Evolutionary conservation across 2,797 vertebrate genomes (phyloP), one percentile per base, ranked within the genome.

Genomic region (Echeneis naucrates): DNA sequence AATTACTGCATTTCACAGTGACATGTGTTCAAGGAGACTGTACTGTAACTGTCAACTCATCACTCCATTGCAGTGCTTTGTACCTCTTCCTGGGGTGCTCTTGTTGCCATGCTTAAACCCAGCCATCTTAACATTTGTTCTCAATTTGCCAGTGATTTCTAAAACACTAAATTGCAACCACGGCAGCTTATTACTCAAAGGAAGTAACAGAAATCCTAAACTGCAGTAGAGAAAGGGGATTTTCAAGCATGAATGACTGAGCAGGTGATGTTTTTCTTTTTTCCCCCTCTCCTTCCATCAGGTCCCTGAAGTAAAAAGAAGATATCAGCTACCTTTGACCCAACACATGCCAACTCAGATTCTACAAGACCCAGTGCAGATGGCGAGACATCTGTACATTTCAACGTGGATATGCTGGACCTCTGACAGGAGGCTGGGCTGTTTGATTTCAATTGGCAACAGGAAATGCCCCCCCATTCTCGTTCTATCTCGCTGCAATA

Each of bases 311-410:
- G 48, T 47, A 66, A 60, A 64, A 57, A 27, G 26, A 54, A 70
- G 26, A 11, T 42, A 72, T 53, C 50, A 32, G 16, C 24, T 60
- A 64, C 68, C 65, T 79, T 82, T 83, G 69, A 54, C 85, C 77
- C 33, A 10, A 63, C 75, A 72, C 44, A 4, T 72, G 58, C 63
- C 26, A 52, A 27, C 52, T 54, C 63, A 40, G 59, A 74, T 76
- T 54, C 74, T 65, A 78, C 82, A 86, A 74, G 83, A 74, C 42
- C 70, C 70, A 38, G 53, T 75, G 51, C 90, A 91, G 88, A 92
- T 89, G 90, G 88, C 56, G 76, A 81, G 84, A 87, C 89, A 93
- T 89, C 89, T 92, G 90, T 68, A 88, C 66, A 59, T 78, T 62
- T 68, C 59, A 51, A 84, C 80, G 61, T 68, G 75, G 78, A 91